Conservation (phyloP, 1,140 invertebrate genomes). For the Pseudobourletiella spinata region DNA sequence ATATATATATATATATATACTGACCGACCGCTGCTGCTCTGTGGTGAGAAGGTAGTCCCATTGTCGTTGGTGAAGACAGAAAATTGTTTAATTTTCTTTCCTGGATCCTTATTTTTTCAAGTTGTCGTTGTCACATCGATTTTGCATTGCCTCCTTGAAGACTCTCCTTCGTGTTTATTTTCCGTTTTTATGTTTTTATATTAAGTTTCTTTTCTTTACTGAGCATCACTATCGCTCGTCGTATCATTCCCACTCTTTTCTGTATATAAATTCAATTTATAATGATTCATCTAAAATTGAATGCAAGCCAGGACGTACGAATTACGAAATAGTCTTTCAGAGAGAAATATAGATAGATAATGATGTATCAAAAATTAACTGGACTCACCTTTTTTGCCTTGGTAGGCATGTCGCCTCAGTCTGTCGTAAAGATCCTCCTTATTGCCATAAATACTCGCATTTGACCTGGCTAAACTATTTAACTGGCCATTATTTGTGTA, state of each 20-base stretch:
- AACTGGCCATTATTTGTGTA: constrained; percentile 59
- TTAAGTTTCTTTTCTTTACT: no score
- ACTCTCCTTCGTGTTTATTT: no score
- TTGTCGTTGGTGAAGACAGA: no score
- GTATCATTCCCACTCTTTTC: constrained; percentile 38
- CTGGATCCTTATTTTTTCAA: no score
- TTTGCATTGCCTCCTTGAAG: no score
- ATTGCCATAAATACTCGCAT: constrained; percentile 87
- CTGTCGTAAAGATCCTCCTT: constrained; percentile 93
- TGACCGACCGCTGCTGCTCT: no score
- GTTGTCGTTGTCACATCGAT: no score
- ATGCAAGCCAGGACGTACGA: not conserved
- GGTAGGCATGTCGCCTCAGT: constrained; percentile 88
- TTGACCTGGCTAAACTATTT: constrained; percentile 82
- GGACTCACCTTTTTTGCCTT: constrained; percentile 79
- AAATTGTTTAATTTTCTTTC: no score
- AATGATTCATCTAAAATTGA: constrained; percentile 8
- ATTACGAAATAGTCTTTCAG: not conserved
- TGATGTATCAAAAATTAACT: not conserved
- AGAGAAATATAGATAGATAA: not conserved
- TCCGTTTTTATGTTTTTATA: no score
- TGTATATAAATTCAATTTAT: constrained; percentile 13
- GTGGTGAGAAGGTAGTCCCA: no score
- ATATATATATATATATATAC: no score
- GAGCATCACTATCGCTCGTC: constrained; percentile 38